These are phyloP conservation scores for Nomada goodeniana DNA, from an alignment of 2,888 invertebrate species.

Conservation along the genomic window DNA sequence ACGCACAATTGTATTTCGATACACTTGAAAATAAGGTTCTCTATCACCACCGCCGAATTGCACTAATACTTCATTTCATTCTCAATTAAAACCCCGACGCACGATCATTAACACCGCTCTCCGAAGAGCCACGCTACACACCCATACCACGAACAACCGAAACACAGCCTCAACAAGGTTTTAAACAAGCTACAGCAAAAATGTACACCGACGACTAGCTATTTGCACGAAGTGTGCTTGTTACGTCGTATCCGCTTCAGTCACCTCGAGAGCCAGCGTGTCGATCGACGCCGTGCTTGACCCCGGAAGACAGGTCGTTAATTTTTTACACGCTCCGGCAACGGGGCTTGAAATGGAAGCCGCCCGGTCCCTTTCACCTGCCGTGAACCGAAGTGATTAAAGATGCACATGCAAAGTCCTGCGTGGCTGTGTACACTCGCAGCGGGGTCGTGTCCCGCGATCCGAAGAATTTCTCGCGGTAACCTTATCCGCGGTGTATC, in stretches of 20 bases:
- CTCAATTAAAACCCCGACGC: conserved; percentile 11
- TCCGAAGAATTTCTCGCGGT: conserved; percentile 50
- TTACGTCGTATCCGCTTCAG: conserved; percentile 43
- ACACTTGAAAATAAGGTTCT: no score
- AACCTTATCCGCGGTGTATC: conserved; percentile 48
- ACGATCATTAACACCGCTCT: not conserved
- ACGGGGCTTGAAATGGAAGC: conserved; percentile 59
- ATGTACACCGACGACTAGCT: conserved; percentile 17
- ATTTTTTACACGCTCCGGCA: conserved; percentile 66
- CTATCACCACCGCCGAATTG: not conserved
- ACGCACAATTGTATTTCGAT: no score
- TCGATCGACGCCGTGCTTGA: conserved; percentile 64
- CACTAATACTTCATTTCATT: not conserved
- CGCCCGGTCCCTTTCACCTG: conserved; percentile 60
- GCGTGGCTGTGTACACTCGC: conserved; percentile 19
- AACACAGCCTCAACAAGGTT: not conserved
- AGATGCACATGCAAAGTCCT: conserved; percentile 66
- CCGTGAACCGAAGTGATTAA: conserved; percentile 66
- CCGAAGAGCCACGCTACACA: not conserved
- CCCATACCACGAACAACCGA: not conserved
- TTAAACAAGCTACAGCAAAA: conserved; percentile 15
- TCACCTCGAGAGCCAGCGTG: conserved; percentile 30
- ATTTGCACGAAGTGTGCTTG: conserved; percentile 36
- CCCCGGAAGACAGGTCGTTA: conserved; percentile 72
- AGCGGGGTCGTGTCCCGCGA: conserved; percentile 9